Conservation (phyloP, 2,113 vertebrate species). For the Varanus salvator region DNA sequence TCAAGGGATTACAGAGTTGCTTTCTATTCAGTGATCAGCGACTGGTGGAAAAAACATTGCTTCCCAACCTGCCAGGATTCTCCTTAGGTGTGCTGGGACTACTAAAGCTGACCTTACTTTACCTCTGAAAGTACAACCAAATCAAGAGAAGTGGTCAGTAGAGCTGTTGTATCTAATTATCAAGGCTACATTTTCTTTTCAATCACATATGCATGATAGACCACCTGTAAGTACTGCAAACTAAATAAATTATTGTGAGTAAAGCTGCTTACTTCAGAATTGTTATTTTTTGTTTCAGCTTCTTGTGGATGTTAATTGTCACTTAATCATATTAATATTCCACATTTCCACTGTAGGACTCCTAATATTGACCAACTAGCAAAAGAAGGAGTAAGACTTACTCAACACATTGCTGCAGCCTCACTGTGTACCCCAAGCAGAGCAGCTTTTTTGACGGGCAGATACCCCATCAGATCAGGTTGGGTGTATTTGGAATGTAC, state of each 20-base stretch:
- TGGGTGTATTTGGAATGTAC: not conserved
- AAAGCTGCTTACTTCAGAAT: not conserved
- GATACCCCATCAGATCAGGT: slow-evolving; percentile 87
- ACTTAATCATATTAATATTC: slow-evolving; percentile 5
- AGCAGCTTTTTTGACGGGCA: slow-evolving; percentile 86
- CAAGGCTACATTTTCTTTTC: not conserved
- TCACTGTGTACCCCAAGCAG: slow-evolving; percentile 85
- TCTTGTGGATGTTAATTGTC: not conserved
- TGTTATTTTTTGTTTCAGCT: not conserved
- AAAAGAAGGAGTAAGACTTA: slow-evolving; percentile 82
- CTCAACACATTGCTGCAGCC: slow-evolving; percentile 85
- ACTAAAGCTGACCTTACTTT: not conserved
- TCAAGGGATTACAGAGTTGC: not conserved
- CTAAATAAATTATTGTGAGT: not conserved
- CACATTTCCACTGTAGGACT: slow-evolving; percentile 73
- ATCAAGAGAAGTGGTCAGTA: not conserved
- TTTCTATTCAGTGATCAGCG: not conserved
- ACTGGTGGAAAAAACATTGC: not conserved
- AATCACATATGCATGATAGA: not conserved
- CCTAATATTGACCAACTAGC: slow-evolving; percentile 85
- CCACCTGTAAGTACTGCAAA: not conserved
- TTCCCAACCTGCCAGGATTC: not conserved
- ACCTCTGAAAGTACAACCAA: not conserved
- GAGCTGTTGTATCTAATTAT: not conserved
- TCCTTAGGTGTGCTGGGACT: not conserved